phyloP scores from a whole-genome alignment of 2,797 vertebrate genomes.

The Psittacula derbiana region DNA sequence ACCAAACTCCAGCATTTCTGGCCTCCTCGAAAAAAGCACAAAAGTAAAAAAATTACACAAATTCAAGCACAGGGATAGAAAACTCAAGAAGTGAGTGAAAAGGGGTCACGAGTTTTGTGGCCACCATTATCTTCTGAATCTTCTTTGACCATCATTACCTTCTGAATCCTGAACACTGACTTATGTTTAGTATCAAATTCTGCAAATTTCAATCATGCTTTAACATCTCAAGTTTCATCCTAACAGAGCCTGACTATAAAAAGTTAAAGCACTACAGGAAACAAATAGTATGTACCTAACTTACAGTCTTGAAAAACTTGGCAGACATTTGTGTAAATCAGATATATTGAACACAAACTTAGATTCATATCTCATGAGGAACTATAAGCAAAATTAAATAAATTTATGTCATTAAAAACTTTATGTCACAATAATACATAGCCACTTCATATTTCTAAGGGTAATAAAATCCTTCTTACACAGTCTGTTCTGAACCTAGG shows the following conservation, averaged over 20 bases:
- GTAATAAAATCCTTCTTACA: neutral
- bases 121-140: neutral
- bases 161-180: rapidly evolving
- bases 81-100: neutral
- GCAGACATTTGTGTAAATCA: neutral
- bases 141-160: neutral
- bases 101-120: neutral
- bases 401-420: neutral
- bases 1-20: neutral
- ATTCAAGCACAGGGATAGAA: neutral
- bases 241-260: neutral
- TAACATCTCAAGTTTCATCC: neutral
- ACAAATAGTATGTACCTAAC: neutral
- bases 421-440: neutral
- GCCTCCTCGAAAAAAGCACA: neutral
- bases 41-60: neutral
- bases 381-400: neutral
- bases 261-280: neutral
- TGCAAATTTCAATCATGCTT: neutral
- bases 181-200: neutral
- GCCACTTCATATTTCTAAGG: neutral
- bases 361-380: neutral
- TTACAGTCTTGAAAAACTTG: neutral
- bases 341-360: neutral
- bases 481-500: neutral